A percentile compares a stretch with the other conserved stretches of the same genome.
These are phyloP conservation scores for Mesitornis unicolor DNA, from an alignment of 2,113 vertebrate genomes.

Conservation along the genomic window DNA sequence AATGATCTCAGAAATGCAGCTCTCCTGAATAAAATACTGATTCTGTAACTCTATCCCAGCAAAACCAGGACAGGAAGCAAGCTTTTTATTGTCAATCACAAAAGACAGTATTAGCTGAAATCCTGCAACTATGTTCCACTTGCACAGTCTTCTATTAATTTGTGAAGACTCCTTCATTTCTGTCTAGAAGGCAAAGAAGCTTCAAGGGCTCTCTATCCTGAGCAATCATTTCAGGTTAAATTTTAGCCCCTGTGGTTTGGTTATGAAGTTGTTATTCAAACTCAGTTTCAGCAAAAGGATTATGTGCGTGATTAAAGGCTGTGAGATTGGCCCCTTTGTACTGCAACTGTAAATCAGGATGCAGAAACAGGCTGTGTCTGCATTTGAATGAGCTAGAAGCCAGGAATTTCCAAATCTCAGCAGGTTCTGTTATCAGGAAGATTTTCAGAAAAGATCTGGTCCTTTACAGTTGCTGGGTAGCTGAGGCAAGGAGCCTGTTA, in stretches of 20 bases:
- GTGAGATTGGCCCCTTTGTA: neutral
- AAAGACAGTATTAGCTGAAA: neutral
- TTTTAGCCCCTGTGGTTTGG: neutral
- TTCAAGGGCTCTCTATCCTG: neutral
- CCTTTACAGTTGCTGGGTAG: neutral
- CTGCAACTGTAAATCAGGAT: neutral
- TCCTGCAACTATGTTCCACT: neutral
- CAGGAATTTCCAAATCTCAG: slow-evolving; percentile 17
- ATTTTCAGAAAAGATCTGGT: slow-evolving; percentile 28
- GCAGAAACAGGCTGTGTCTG: neutral
- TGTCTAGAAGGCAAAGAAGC: neutral
- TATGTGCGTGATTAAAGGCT: neutral
- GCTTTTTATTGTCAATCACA: neutral
- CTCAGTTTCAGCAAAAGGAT: neutral
- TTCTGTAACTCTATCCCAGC: no score
- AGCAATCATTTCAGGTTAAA: neutral
- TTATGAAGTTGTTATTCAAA: neutral
- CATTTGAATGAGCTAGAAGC: neutral
- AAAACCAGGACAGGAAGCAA: no score
- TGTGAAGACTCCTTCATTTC: neutral
- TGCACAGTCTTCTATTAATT: neutral
- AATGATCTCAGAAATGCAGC: no score
- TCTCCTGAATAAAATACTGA: no score
- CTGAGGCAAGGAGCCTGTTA: slow-evolving; percentile 9
- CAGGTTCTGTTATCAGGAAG: slow-evolving; percentile 16